These are phyloP conservation scores for Pao palembangensis DNA, from an alignment of 2,113 vertebrate species.

Conservation along the genomic window DNA sequence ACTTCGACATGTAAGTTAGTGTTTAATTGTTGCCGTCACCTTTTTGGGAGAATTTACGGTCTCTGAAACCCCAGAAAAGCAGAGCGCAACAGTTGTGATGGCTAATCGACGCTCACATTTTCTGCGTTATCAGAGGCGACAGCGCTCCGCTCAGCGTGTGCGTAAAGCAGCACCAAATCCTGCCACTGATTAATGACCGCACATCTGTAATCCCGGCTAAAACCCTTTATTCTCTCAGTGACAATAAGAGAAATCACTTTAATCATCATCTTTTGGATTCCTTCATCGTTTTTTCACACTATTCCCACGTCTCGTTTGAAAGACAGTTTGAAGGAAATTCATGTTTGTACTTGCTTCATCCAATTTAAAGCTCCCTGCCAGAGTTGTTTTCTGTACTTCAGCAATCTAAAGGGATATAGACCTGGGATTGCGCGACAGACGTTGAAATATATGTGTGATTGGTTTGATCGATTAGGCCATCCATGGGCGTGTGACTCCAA, in stretches of 20 bases:
- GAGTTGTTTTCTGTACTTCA: not conserved
- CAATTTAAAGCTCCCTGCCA: too few species aligned
- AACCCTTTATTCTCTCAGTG: conserved; percentile 1
- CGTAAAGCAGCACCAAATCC: not conserved
- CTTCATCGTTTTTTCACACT: not conserved
- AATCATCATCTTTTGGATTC: not conserved
- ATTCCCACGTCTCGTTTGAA: too few species aligned
- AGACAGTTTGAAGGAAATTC: too few species aligned
- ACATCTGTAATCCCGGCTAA: not conserved
- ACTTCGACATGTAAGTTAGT: conserved; percentile 69
- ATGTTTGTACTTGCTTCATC: too few species aligned
- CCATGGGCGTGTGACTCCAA: conserved; percentile 20
- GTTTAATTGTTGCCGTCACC: not conserved
- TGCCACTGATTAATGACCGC: too few species aligned
- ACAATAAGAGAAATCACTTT: not conserved
- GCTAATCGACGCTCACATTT: not conserved
- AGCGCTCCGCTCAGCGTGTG: too few species aligned
- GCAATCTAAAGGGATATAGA: not conserved
- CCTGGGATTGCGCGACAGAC: not conserved
- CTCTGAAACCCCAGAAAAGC: not conserved
- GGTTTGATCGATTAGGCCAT: conserved; percentile 17
- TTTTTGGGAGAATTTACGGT: not conserved
- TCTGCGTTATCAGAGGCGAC: too few species aligned
- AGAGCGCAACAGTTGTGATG: conserved; percentile 63
- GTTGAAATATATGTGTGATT: not conserved